Conservation (phyloP, 2,797 vertebrate genomes). For the Sebastes ruberrimus region DNA sequence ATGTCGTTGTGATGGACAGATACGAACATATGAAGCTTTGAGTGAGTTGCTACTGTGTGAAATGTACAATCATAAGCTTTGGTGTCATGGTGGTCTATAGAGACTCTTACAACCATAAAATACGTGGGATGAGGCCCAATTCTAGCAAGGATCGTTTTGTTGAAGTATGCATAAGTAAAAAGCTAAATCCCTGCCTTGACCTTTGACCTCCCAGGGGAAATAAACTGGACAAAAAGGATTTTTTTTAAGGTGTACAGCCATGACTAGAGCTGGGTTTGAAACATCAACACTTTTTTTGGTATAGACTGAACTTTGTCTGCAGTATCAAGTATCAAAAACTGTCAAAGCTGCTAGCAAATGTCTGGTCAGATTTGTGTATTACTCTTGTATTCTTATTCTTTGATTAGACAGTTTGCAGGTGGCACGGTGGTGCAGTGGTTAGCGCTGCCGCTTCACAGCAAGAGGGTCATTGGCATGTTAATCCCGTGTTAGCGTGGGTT, state of each 20-base stretch:
- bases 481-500: not conserved
- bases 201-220: not conserved
- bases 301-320: not conserved
- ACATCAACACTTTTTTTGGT: not conserved
- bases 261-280: not conserved
- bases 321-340: not conserved
- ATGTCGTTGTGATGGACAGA: not conserved
- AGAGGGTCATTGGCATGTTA: not conserved
- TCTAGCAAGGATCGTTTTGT: not conserved
- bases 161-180: not conserved
- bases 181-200: not conserved
- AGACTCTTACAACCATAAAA: not conserved
- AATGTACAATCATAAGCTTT: not conserved
- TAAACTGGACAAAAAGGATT: not conserved
- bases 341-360: not conserved
- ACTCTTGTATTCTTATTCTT: not conserved
- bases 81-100: not conserved
- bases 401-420: not conserved
- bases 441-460: not conserved
- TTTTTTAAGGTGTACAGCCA: not conserved
- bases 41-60: not conserved
- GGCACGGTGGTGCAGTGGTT: not conserved
- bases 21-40: not conserved
- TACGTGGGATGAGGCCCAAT: not conserved
- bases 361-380: not conserved